Evolutionary conservation across 2,888 invertebrate species (phyloP).

Genomic region (Asteroscopus sphinx): DNA sequence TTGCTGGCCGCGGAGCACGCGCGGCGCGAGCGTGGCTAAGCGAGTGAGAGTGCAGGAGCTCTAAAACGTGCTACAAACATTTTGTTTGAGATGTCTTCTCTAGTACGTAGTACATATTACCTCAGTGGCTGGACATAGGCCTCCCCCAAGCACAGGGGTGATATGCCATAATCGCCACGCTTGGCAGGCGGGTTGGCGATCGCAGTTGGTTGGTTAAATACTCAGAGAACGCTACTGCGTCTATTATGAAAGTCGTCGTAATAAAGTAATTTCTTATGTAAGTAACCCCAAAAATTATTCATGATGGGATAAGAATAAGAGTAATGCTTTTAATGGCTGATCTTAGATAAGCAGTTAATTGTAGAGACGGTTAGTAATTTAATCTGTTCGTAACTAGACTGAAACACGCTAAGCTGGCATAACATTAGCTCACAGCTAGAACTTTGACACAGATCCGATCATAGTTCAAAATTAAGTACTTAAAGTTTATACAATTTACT

Average conservation of each 20-base stretch:
- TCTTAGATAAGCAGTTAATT: constrained; percentile 3
- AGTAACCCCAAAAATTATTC: constrained; percentile 19
- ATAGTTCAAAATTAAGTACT: constrained; percentile 46
- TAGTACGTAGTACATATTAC: no score
- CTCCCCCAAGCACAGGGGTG: no score
- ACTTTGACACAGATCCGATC: constrained; percentile 46
- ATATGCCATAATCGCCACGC: no score
- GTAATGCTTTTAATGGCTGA: constrained; percentile 7
- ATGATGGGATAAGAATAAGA: neutral
- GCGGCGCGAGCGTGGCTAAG: no score
- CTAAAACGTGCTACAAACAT: no score
- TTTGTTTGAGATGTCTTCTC: no score
- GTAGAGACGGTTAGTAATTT: constrained; percentile 2
- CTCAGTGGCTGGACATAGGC: no score
- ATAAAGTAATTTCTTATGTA: constrained; percentile 4
- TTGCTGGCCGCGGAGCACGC: no score
- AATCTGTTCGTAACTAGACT: constrained; percentile 12
- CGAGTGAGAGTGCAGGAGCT: no score
- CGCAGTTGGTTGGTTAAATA: no score
- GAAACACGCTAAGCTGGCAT: constrained; percentile 20
- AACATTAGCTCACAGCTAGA: constrained; percentile 42
- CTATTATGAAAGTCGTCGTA: constrained; percentile 11
- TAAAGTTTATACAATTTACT: constrained; percentile 33
- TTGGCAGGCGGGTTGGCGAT: no score
- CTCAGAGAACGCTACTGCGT: constrained; percentile 9